phyloP scores from a whole-genome alignment of 2,113 vertebrate genomes.

The Hyaena hyaena region DNA sequence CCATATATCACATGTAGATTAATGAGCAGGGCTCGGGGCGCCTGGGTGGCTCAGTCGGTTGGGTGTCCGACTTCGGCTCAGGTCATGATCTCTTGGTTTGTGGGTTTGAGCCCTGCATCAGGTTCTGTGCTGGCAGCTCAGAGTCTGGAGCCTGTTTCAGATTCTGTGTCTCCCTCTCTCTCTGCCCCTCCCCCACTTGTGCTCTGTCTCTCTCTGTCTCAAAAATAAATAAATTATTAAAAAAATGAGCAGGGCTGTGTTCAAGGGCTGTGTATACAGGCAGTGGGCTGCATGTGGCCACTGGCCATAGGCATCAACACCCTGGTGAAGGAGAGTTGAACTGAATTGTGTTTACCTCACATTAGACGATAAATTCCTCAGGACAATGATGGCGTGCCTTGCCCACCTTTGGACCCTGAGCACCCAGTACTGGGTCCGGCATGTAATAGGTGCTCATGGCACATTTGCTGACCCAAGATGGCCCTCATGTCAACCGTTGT shows the following conservation, averaged over 20 bases:
- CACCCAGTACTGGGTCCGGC: neutral
- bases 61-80: no score
- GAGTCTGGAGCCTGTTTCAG: no score
- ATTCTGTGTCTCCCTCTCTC: no score
- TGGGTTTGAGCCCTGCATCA: no score
- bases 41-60: no score
- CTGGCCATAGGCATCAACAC: neutral
- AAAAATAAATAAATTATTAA: no score
- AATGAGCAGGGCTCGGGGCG: neutral
- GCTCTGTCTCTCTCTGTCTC: no score
- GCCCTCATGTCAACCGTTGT: neutral
- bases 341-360: neutral
- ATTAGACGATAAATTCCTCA: neutral
- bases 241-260: neutral
- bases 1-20: neutral
- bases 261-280: fast-evolving
- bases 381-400: neutral
- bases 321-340: neutral
- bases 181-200: no score
- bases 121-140: no score
- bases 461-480: neutral
- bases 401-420: neutral
- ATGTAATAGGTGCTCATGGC: neutral
- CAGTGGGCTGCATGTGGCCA: fast-evolving
- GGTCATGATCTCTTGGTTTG: no score